Evolutionary conservation across 2,888 invertebrate species (phyloP).

Genomic region (Sesamia inferens): DNA sequence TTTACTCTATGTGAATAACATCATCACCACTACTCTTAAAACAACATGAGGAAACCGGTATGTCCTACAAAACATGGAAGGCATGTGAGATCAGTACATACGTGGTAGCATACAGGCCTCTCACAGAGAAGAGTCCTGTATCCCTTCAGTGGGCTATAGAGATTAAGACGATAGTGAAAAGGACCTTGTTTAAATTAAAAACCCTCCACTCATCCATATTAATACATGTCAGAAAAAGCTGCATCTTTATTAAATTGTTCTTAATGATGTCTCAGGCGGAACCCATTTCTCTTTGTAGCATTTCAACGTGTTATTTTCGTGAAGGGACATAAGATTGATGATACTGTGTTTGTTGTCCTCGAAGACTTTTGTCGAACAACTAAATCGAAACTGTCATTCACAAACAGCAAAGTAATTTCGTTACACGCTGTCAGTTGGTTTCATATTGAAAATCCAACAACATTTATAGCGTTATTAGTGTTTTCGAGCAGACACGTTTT

Average conservation of each 20-base stretch:
- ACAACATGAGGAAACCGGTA: neutral
- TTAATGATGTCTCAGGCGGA: constrained; percentile 34
- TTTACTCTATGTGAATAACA: neutral
- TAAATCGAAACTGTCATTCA: constrained; percentile 66
- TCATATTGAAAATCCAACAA: too few species aligned
- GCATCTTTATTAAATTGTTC: constrained; percentile 42
- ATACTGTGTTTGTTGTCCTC: constrained; percentile 39
- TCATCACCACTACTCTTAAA: neutral
- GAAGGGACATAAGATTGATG: constrained; percentile 66
- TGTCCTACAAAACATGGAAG: neutral
- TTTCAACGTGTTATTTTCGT: constrained; percentile 61
- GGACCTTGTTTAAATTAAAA: neutral
- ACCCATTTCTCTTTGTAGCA: constrained; percentile 58
- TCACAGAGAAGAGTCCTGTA: neutral
- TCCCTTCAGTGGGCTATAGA: neutral
- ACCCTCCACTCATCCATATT: constrained; percentile 7
- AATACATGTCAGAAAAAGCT: constrained; percentile 8
- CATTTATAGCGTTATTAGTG: too few species aligned
- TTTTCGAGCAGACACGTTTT: too few species aligned
- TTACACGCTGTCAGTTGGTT: too few species aligned
- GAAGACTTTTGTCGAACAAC: constrained; percentile 60
- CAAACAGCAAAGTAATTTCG: neutral
- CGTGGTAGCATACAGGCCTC: neutral
- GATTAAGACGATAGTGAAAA: neutral
- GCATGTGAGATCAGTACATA: neutral